Conservation (phyloP, 2,888 invertebrate genomes). For the Leucophenga montana region DNA sequence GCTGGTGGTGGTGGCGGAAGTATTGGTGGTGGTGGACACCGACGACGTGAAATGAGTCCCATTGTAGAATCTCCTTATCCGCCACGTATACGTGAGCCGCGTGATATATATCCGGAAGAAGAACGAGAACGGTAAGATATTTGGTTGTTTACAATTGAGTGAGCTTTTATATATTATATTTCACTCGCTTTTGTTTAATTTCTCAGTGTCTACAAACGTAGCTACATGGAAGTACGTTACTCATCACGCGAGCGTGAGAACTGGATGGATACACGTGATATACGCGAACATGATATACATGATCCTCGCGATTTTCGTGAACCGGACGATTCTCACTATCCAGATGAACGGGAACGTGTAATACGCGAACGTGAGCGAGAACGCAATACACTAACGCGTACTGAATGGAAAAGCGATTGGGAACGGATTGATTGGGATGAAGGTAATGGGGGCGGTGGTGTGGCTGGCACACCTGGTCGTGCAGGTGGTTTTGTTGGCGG, state of each 20-base stretch:
- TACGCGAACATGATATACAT: constrained; percentile 48
- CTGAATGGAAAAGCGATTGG: constrained; percentile 68
- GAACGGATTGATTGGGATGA: constrained; percentile 66
- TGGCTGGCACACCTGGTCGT: constrained; percentile 51
- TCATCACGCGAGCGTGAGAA: constrained; percentile 61
- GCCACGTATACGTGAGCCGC: constrained; percentile 61
- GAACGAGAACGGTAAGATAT: constrained; percentile 63
- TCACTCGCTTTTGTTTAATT: constrained; percentile 1
- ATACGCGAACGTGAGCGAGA: constrained; percentile 43
- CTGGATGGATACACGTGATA: constrained; percentile 62
- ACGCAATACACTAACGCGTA: constrained; percentile 58
- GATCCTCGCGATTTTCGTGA: constrained; percentile 58
- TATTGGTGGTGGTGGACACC: constrained; percentile 43
- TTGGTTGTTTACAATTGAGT: background rate
- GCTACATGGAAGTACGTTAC: constrained; percentile 65
- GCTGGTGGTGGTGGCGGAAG: background rate
- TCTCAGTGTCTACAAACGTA: constrained; percentile 64
- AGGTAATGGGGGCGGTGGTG: constrained; percentile 42
- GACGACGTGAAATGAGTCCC: constrained; percentile 69
- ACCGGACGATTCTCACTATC: constrained; percentile 55
- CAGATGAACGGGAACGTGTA: constrained; percentile 62
- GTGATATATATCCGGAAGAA: constrained; percentile 69
- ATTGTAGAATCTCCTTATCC: constrained; percentile 61
- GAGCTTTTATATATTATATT: background rate
- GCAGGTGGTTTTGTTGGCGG: constrained; percentile 65